Base-by-base conservation (phyloP, 2,797 vertebrate species). In the Cheirogaleus major region DNA sequence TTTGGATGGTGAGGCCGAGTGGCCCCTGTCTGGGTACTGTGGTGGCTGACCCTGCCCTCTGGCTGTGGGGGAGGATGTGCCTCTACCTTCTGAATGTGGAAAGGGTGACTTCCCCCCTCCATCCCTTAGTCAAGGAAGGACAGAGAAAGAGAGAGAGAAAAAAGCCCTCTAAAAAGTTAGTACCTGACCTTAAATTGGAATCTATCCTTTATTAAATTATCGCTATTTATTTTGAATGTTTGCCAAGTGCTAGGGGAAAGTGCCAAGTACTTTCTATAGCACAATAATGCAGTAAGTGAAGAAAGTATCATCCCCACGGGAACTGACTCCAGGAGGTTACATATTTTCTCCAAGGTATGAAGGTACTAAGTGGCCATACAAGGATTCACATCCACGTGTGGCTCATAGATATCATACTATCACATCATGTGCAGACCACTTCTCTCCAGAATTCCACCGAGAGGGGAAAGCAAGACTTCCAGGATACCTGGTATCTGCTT, bases 191-290 rank as follows among this genome's bases (percentile, higher is more conserved):
- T 38, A 72, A 76, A 43, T 43, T 48, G 76, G 79, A 95, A 55
- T 50, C 55, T 20, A 78, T 83, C 85, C 41, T 81, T 63, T 30
- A 67, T 94, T 41, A 78, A 89, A 89, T 93, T 92, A 95, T 10
- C 48, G 81, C 63, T 93, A 69, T 93, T 95, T 93, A 91, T 3
- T 89, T 0, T 65, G 79, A 87, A 81, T 69, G 72, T 38, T 94
- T 93, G 80, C 86, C 55, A 76, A 43, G 48, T 59, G 70, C 85
- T 78, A 91, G 55, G 83, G 83, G 83, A 76, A 50, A 61, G 65
- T 30, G 91, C 93, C 94, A 96, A 94, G 93, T 55, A 38, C 91
- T 94, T 69, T 85, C 88, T 67, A 72, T 8, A 75, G 67, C 17
- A 79, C 50, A 55, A 30, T 57, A 67, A 78, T 14, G 63, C 78